A percentile compares a stretch with the other conserved stretches of the same genome.
Conservation (phyloP, 2,797 vertebrate species). For the Fundulus diaphanus region DNA sequence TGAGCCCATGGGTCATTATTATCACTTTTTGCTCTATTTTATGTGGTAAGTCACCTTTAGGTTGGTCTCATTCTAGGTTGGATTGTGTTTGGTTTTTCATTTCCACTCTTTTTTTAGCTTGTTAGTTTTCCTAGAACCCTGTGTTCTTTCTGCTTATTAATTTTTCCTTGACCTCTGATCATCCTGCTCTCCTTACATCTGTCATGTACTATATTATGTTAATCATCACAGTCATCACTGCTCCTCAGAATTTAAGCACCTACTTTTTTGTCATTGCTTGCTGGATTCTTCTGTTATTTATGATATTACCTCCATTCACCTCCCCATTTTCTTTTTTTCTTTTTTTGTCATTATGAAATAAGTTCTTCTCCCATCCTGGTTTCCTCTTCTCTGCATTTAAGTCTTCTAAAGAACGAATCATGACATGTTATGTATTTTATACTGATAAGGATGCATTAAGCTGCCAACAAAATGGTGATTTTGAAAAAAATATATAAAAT, state of each 20-base stretch:
- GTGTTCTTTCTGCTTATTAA: not conserved
- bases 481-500: not conserved
- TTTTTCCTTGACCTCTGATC: not conserved
- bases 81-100: not conserved
- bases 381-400: not conserved
- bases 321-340: not conserved
- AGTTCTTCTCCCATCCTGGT: not conserved
- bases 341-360: not conserved
- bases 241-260: not conserved
- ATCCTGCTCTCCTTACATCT: not conserved
- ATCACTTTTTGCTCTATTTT: not conserved
- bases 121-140: not conserved
- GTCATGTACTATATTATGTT: not conserved
- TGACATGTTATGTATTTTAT: not conserved
- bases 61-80: not conserved
- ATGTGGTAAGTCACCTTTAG: not conserved
- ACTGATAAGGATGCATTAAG: not conserved
- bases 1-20: not conserved
- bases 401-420: not conserved
- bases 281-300: not conserved
- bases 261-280: not conserved
- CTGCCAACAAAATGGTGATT: not conserved
- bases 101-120: not conserved
- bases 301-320: not conserved
- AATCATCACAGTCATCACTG: not conserved